A percentile compares a stretch with the other conserved stretches of the same genome.
phyloP scores from a whole-genome alignment of 2,888 invertebrate genomes.

The Sarcophaga carnaria region DNA sequence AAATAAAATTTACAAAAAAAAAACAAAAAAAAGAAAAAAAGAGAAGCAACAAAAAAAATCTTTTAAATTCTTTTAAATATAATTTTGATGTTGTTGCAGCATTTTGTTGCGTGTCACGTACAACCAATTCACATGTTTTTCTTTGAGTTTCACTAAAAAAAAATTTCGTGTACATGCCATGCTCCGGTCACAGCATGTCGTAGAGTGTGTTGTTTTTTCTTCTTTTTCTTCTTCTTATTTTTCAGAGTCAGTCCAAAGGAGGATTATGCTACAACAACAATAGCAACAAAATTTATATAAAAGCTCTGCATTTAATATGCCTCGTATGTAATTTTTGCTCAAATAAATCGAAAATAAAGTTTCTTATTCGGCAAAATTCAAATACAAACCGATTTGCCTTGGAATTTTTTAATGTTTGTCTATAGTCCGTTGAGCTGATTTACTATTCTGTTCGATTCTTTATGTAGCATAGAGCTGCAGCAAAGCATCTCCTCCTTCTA shows the following conservation, averaged over 20 bases:
- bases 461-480: no score
- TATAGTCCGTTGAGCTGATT: no score
- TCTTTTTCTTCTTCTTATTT: conserved; percentile 29
- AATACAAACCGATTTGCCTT: conserved; percentile 42
- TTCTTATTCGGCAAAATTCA: conserved; percentile 62
- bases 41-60: background rate
- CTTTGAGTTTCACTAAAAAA: conserved; percentile 70
- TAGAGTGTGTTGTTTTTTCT: conserved; percentile 39
- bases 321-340: conserved; percentile 24
- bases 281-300: conserved; percentile 50
- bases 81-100: conserved; percentile 55
- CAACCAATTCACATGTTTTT: conserved; percentile 81
- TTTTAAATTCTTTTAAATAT: conserved; percentile 26
- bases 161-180: conserved; percentile 64
- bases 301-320: conserved; percentile 25
- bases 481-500: no score
- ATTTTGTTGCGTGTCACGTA: conserved; percentile 79
- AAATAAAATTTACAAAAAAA: no score
- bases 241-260: conserved; percentile 1
- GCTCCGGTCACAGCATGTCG: conserved; percentile 74
- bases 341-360: conserved; percentile 67
- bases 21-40: no score
- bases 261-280: conserved; percentile 47
- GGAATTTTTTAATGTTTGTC: background rate
- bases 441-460: no score